These are phyloP conservation scores for Calameuta filiformis DNA, from an alignment of 2,888 invertebrate genomes.

Conservation along the genomic window DNA sequence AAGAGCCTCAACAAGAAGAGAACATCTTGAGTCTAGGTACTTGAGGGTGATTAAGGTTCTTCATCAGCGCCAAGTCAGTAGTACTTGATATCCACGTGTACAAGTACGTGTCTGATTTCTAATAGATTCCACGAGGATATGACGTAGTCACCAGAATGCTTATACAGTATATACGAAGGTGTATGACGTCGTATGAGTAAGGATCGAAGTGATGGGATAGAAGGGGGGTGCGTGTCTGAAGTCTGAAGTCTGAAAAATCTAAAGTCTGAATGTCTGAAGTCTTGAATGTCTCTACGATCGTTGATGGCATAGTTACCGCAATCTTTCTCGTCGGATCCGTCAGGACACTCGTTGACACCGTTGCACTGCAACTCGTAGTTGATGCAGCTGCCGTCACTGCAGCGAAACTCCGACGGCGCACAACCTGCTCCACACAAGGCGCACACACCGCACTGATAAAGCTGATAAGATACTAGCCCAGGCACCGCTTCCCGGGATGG, in stretches of 20 bases:
- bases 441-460: constrained; percentile 62
- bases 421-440: constrained; percentile 67
- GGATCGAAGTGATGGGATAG: neutral
- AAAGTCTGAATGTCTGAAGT: neutral
- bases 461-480: neutral
- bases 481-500: neutral
- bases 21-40: neutral
- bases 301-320: constrained; percentile 65
- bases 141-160: neutral
- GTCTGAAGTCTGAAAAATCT: neutral
- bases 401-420: constrained; percentile 66
- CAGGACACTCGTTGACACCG: constrained; percentile 70
- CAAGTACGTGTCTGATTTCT: neutral
- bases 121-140: neutral
- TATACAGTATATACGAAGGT: neutral
- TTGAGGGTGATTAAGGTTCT: neutral
- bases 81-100: neutral
- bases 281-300: neutral
- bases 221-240: neutral
- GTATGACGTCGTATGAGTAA: neutral
- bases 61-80: neutral
- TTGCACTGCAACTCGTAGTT: constrained; percentile 71
- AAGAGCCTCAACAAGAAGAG: neutral
- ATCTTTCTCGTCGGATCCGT: constrained; percentile 70
- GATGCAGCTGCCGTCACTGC: constrained; percentile 73